Conservation (phyloP, 2,888 invertebrate species). For the Scrobipalpa costella region DNA sequence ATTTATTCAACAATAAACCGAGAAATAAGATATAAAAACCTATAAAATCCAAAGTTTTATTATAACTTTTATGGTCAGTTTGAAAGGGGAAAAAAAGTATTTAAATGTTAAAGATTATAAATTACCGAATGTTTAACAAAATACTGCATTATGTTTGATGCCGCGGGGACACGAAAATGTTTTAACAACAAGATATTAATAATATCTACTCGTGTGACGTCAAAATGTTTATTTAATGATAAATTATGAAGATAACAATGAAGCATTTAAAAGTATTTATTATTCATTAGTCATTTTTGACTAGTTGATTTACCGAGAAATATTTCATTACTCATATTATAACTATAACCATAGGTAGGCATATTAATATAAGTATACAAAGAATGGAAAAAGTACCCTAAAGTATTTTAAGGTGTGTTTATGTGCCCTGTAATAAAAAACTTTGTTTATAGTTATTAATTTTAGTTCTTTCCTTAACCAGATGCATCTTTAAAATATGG, state of each 20-base stretch:
- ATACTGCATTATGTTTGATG: not conserved
- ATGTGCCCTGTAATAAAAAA: too few species aligned
- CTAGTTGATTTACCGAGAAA: slow-evolving; percentile 1
- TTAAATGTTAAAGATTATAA: slow-evolving; percentile 3
- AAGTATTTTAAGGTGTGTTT: too few species aligned
- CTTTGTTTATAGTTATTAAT: too few species aligned
- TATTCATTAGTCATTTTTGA: slow-evolving; percentile 33
- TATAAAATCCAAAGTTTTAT: slow-evolving; percentile 3
- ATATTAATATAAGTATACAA: not conserved
- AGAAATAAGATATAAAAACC: not conserved
- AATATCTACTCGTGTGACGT: slow-evolving; percentile 38
- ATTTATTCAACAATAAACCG: not conserved
- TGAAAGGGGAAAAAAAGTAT: not conserved
- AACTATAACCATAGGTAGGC: too few species aligned
- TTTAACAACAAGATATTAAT: slow-evolving; percentile 38
- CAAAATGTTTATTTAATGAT: slow-evolving; percentile 55
- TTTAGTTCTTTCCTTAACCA: not conserved
- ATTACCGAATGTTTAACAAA: slow-evolving; percentile 2
- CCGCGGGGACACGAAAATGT: slow-evolving; percentile 29
- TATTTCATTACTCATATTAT: slow-evolving; percentile 13
- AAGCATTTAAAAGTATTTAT: slow-evolving; percentile 33
- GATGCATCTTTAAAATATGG: not conserved
- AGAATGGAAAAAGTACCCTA: too few species aligned
- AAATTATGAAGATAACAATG: slow-evolving; percentile 53
- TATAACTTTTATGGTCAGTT: not conserved